Evolutionary conservation across 2,113 vertebrate genomes (phyloP).

Genomic region (Carettochelys insculpta): DNA sequence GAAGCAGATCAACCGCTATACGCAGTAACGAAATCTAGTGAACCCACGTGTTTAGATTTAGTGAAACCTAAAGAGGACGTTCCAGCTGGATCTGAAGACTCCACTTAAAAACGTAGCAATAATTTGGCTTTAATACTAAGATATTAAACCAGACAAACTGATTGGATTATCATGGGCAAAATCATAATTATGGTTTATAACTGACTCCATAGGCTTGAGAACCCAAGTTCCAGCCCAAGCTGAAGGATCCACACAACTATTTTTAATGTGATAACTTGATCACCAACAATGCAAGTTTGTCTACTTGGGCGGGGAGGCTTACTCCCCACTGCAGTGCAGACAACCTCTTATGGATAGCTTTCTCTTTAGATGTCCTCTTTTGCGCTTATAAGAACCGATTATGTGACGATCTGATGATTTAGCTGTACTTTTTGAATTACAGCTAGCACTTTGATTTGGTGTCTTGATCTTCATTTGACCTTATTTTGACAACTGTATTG

Average conservation of each 20-base stretch:
- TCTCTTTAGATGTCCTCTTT: conserved; percentile 19
- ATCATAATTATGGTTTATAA: conserved; percentile 14
- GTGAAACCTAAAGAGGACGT: background rate
- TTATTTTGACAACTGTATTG: background rate
- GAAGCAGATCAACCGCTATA: background rate
- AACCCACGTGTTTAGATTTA: background rate
- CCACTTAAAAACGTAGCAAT: background rate
- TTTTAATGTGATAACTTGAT: too few species aligned
- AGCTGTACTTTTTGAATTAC: background rate
- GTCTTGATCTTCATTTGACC: conserved; percentile 27
- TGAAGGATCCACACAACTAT: too few species aligned
- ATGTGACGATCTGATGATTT: conserved; percentile 2
- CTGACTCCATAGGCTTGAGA: too few species aligned
- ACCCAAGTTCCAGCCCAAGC: too few species aligned
- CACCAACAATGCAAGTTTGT: too few species aligned
- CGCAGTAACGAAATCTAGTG: background rate
- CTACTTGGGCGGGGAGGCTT: too few species aligned
- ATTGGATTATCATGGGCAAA: background rate
- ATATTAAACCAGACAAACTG: conserved; percentile 2
- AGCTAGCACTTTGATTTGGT: conserved; percentile 2
- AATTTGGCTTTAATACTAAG: background rate
- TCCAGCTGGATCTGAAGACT: background rate
- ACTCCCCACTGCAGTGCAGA: too few species aligned
- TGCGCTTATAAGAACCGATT: background rate
- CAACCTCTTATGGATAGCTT: background rate